Conservation (phyloP, 2,888 invertebrate genomes). For the Ormyrus labotus region DNA sequence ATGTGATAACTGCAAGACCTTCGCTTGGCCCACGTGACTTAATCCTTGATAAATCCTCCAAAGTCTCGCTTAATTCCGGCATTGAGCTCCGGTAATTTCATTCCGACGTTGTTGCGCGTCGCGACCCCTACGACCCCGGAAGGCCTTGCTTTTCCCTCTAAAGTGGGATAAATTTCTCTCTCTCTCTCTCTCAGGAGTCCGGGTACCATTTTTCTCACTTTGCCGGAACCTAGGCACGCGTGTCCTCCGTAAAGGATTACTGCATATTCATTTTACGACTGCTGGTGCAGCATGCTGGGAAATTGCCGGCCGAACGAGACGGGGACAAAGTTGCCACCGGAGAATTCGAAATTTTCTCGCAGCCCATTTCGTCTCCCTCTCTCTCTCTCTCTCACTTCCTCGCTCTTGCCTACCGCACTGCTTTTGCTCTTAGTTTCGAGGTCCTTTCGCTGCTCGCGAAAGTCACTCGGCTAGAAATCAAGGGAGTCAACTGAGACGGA, state of each 20-base stretch:
- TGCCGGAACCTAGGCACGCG: not conserved
- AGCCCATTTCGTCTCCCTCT: not conserved
- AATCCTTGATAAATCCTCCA: conserved; percentile 73
- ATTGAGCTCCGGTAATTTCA: conserved; percentile 73
- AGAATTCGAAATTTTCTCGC: conserved; percentile 41
- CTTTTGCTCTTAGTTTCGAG: no score
- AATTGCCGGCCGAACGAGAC: conserved; percentile 11
- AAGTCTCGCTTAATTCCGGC: conserved; percentile 70
- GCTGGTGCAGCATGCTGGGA: conserved; percentile 4
- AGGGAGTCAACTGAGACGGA: no score
- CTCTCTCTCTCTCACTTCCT: no score
- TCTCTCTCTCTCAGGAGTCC: conserved; percentile 10
- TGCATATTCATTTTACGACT: conserved; percentile 51
- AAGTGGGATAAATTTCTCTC: conserved; percentile 34
- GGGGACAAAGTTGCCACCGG: conserved; percentile 35
- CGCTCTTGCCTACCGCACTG: no score
- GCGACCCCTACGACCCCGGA: conserved; percentile 31
- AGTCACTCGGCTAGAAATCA: no score
- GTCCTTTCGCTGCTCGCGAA: no score
- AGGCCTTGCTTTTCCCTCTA: not conserved
- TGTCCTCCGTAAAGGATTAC: conserved; percentile 40
- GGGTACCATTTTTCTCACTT: conserved; percentile 51
- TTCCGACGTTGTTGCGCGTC: conserved; percentile 63
- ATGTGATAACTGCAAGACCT: conserved; percentile 32
- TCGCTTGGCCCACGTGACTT: conserved; percentile 64